phyloP scores from a whole-genome alignment of 2,888 invertebrate genomes.

The Acholoe squamosa region DNA sequence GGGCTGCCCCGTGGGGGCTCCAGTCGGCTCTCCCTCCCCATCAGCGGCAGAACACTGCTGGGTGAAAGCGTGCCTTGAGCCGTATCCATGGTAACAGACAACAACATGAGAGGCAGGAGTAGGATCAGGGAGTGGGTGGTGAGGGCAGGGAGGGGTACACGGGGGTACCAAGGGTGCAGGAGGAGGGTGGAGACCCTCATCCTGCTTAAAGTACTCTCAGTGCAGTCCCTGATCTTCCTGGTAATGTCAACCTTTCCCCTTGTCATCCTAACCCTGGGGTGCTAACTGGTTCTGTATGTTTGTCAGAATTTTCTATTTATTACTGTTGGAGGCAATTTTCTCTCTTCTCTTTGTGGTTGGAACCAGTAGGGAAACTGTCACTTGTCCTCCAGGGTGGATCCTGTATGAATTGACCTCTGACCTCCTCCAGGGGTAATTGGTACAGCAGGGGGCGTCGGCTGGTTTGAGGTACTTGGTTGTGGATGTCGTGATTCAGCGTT shows the following conservation, averaged over 20 bases:
- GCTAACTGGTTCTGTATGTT: too few species aligned
- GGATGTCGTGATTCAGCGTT: not conserved
- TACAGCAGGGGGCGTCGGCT: too few species aligned
- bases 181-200: not conserved
- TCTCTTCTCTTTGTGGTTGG: too few species aligned
- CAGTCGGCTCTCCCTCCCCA: not conserved
- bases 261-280: too few species aligned
- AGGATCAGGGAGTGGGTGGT: not conserved
- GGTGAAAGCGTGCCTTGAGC: not conserved
- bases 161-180: not conserved
- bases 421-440: too few species aligned
- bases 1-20: not conserved
- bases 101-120: not conserved
- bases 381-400: too few species aligned
- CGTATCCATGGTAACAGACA: constrained; percentile 35
- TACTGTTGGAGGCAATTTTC: too few species aligned
- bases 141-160: not conserved
- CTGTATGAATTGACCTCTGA: too few species aligned
- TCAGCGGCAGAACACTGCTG: not conserved
- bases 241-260: too few species aligned
- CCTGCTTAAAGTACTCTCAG: not conserved
- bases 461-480: not conserved
- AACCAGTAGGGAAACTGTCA: too few species aligned
- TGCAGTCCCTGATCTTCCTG: not conserved
- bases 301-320: too few species aligned